Percentiles rank a stretch among this genome's conserved stretches.
Evolutionary conservation across 2,113 vertebrate genomes (phyloP).

Genomic region (Hippocampus zosterae): DNA sequence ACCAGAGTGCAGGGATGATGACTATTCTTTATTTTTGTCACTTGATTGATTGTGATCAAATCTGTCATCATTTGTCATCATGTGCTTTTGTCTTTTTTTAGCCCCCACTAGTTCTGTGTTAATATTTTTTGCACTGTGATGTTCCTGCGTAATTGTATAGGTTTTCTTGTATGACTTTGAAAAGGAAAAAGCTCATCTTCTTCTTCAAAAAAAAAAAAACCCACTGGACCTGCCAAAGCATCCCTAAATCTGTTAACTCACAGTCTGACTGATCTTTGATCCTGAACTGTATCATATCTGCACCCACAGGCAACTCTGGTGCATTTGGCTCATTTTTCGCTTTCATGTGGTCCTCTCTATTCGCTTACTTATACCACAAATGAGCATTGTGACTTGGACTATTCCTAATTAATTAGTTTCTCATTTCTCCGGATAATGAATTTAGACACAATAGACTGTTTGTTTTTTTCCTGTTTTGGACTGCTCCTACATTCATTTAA

Average conservation of each 20-base stretch:
- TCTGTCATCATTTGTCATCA: conserved; percentile 46
- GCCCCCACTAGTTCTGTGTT: conserved; percentile 31
- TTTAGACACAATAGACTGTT: conserved; percentile 35
- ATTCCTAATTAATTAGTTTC: conserved; percentile 13
- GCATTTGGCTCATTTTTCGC: conserved; percentile 43
- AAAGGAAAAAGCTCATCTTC: conserved; percentile 48
- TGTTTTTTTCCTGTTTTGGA: conserved; percentile 6
- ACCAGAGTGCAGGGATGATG: too few species aligned
- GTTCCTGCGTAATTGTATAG: not conserved
- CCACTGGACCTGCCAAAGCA: conserved; percentile 42
- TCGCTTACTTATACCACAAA: conserved; percentile 21
- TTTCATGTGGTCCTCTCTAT: conserved; percentile 15
- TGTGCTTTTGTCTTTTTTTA: conserved; percentile 22
- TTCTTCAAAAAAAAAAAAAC: conserved; percentile 30
- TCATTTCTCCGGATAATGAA: not conserved
- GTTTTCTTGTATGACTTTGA: conserved; percentile 63
- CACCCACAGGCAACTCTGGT: conserved; percentile 22
- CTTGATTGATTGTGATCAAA: conserved; percentile 42
- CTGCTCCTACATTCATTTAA: conserved; percentile 10
- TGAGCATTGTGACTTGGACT: conserved; percentile 31
- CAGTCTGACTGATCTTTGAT: conserved; percentile 58
- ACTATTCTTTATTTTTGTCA: too few species aligned
- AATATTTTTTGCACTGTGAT: not conserved
- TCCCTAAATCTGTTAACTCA: conserved; percentile 23
- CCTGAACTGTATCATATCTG: conserved; percentile 43